Evolutionary conservation across 1,140 invertebrate genomes (phyloP), one percentile per base, ranked within the genome.

Genomic region (Dolichoris vasculosae): DNA sequence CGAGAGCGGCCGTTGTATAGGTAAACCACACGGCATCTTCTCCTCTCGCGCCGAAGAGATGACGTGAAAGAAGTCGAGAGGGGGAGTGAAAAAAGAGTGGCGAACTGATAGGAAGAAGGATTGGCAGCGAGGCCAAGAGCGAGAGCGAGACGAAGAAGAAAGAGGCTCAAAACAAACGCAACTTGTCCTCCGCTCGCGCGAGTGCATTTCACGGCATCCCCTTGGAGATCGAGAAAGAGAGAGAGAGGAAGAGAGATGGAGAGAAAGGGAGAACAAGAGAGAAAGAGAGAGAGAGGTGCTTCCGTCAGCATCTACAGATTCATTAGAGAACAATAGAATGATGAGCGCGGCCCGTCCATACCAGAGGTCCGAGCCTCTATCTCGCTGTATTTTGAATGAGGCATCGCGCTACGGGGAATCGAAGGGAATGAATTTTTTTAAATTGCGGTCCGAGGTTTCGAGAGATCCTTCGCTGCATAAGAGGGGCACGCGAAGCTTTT

Each of bases 301-400:
- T 93, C 92, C 91, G 90, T 92, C 91, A 92, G 91, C 90, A 90
- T 91, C 91, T 91, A 92, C 90, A 90, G 91, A 92, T 93, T 92
- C 92, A 93, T 93, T 93, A 93, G 90, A 92, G 92, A 92, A 93
- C 91, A 93, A 93, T 93, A 90, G 91, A 90, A 92, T 90, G 90
- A 93, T 91, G 91, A 92, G 90, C 90, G 87, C 30, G 17, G 17
- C 43, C 76, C 43, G 43, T 76, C 73, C 73, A 13, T 71, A 71
- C 13, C 71, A 3, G 71, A 40, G 71, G 8, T 73, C 40, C 38
- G 38, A 40, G 30, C 75, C 75, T 77, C 46, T 26, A 48, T 59
- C 67, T 26, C 69, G 48, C 69, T 75, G 82, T 82, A 80, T 84
- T 87, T 71, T 64, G 82, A 79, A 67, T 82, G 87, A 88, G 89